These are phyloP conservation scores for Semnornis frantzii DNA, from an alignment of 2,113 vertebrate genomes.

Conservation along the genomic window DNA sequence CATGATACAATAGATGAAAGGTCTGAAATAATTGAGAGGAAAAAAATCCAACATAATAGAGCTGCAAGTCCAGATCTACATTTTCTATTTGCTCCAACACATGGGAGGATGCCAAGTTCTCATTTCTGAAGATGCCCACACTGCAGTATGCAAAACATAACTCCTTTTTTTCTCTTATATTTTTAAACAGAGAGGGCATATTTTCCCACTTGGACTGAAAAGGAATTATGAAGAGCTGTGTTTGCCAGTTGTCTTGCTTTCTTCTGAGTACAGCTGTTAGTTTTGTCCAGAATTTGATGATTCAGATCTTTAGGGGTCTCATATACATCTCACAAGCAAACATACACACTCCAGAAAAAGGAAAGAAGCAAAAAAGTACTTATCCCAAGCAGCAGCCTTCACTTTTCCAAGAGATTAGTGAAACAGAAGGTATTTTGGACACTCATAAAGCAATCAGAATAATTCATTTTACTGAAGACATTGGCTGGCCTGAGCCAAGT, in stretches of 20 bases:
- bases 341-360: background rate
- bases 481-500: background rate
- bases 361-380: background rate
- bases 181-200: too few species aligned
- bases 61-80: background rate
- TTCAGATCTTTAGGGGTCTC: background rate
- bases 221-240: background rate
- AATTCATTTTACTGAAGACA: slow-evolving; percentile 12
- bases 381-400: background rate
- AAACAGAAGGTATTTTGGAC: slow-evolving; percentile 33
- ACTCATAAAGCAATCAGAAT: slow-evolving; percentile 8
- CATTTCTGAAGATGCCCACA: background rate
- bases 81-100: slow-evolving; percentile 1
- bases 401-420: background rate
- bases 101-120: background rate
- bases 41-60: background rate
- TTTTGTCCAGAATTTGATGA: background rate
- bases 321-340: background rate
- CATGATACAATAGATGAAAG: slow-evolving; percentile 3
- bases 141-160: background rate
- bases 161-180: background rate
- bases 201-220: background rate
- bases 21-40: background rate
- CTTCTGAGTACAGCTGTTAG: background rate
- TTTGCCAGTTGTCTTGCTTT: background rate